These are phyloP conservation scores for Hemiscyllium ocellatum DNA, from an alignment of 2,113 vertebrate genomes.

Conservation along the genomic window DNA sequence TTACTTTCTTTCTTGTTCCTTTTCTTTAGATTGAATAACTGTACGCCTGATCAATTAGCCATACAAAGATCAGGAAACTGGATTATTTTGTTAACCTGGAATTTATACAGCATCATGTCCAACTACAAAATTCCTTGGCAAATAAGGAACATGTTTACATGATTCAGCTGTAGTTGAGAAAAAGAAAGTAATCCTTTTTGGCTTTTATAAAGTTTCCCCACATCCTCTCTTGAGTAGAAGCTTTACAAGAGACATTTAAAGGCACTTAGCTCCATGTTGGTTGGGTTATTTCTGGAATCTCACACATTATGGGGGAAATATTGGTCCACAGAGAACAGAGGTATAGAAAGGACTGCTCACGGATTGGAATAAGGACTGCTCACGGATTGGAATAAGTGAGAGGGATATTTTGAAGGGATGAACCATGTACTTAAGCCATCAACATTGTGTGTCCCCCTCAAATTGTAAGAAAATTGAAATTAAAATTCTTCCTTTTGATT, in stretches of 20 bases:
- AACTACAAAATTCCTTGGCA: conserved; percentile 32
- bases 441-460: not conserved
- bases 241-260: conserved; percentile 19
- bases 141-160: not conserved
- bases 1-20: not conserved
- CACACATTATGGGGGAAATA: not conserved
- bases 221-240: not conserved
- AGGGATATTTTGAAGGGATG: not conserved
- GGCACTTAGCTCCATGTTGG: not conserved
- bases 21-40: not conserved
- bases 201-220: not conserved
- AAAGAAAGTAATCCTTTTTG: conserved; percentile 22
- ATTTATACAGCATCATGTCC: not conserved
- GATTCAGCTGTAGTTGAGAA: not conserved
- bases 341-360: not conserved
- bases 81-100: conserved; percentile 13
- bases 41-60: not conserved
- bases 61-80: not conserved
- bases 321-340: not conserved
- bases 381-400: not conserved
- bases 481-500: not conserved
- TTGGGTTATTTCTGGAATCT: conserved; percentile 23
- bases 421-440: not conserved
- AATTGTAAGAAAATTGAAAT: not conserved
- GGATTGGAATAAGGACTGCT: not conserved